phyloP scores from a whole-genome alignment of 2,113 vertebrate species.

The Corythoichthys haematopterus region DNA sequence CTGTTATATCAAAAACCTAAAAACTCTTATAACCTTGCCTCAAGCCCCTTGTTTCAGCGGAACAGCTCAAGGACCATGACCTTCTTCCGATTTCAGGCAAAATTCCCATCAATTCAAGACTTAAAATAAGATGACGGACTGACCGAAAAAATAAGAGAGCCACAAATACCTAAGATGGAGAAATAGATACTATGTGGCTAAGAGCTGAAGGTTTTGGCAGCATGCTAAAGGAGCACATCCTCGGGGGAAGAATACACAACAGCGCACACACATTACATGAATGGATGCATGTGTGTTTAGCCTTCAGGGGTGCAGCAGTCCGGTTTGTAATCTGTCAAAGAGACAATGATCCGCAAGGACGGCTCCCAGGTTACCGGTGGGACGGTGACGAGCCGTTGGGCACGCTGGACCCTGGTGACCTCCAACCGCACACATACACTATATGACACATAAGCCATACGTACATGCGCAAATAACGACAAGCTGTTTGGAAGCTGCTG shows the following conservation, averaged over 20 bases:
- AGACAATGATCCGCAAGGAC: conserved; percentile 59
- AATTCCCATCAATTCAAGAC: not conserved
- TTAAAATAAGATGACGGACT: conserved; percentile 7
- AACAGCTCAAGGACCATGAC: no score
- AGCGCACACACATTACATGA: conserved; percentile 7
- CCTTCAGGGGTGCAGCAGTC: conserved; percentile 12
- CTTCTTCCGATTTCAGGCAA: not conserved
- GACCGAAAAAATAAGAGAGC: conserved; percentile 10
- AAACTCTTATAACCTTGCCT: no score
- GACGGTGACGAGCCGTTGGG: conserved; percentile 49
- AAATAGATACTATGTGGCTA: conserved; percentile 13
- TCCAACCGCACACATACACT: conserved; percentile 16
- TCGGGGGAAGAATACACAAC: conserved; percentile 19
- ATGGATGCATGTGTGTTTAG: conserved; percentile 21
- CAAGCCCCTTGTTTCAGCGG: no score
- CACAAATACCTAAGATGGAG: not conserved
- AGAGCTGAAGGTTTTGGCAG: conserved; percentile 28
- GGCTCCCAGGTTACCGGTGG: conserved; percentile 65
- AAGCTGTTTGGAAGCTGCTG: conserved; percentile 17
- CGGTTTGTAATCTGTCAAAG: conserved; percentile 58
- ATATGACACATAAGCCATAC: conserved; percentile 2
- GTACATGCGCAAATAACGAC: conserved; percentile 3
- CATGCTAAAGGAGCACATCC: conserved; percentile 25
- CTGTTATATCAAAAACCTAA: no score
- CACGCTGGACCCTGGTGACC: conserved; percentile 41